Base-by-base conservation (phyloP, 92 coral and sea anemone genomes). In the Bergia sp. region DNA sequence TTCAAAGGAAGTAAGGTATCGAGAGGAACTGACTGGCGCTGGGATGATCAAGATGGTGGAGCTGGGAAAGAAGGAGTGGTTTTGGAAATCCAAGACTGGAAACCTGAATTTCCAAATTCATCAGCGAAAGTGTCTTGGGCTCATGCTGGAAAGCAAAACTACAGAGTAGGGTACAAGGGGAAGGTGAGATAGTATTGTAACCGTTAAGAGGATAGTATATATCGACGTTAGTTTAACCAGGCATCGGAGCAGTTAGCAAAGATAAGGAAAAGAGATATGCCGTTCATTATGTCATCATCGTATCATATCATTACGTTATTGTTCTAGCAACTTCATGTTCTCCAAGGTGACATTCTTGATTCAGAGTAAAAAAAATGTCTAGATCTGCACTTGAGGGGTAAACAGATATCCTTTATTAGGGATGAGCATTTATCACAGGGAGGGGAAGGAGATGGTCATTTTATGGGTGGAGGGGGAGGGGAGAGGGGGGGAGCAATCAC, bases 21-120 rank as follows among this genome's bases (percentile, higher is more conserved):
- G 20, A 57, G 85, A 57, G 85, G 85, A 7, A 21, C 53, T 16
- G 37, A 64, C 47, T 81, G 85, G 85, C 50, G 85, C 37, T 81
- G 85, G 85, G 50, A 58, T 2, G 49, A 81, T 20, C 85, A 81
- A 81, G 85, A 81, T 61, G 85, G 85, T 0, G 85, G 85, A 37
- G 49, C 47, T 37, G 85, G 85, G 37, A 61, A 81, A 65, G 45
- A 7, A 16, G 85, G 85, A 81, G 73, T 61, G 85, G 85, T 81
- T 58, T 18, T 81, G 16, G 67, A 39, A 57, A 81, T 64, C 7
- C 44, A 61, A 16, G 85, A 61, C 36, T 81, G 85, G 85, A 81
- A 81, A 81, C 85, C 85, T 5, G 85, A 61, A 42, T 81, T 81
- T 81, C 73, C 85, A 10, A 58, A 61, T 38, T 36, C 85, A 61